Percentiles rank a stretch among this genome's conserved stretches.
Conservation (phyloP, 2,888 invertebrate genomes). For the Chironomus riparius region DNA sequence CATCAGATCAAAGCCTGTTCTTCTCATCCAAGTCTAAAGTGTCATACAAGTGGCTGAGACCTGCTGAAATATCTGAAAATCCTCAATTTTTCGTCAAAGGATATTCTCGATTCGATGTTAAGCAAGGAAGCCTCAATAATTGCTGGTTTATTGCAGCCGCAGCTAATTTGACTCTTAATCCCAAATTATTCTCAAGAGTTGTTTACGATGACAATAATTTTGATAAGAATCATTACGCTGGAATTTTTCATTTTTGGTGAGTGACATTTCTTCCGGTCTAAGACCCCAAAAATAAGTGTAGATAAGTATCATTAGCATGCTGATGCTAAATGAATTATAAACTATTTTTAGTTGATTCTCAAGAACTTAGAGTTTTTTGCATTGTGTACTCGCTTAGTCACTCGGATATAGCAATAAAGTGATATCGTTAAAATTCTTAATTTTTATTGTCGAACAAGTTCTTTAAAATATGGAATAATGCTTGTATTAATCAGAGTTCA, state of each 20-base stretch:
- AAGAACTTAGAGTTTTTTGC: too few species aligned
- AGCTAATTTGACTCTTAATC: slow-evolving; percentile 82
- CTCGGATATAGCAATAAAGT: too few species aligned
- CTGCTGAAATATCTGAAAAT: slow-evolving; percentile 73
- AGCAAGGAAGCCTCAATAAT: slow-evolving; percentile 94
- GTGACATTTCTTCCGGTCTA: not conserved
- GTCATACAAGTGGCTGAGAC: slow-evolving; percentile 85
- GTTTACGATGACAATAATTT: slow-evolving; percentile 95
- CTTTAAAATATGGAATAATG: too few species aligned
- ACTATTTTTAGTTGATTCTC: too few species aligned
- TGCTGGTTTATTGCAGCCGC: slow-evolving; percentile 95
- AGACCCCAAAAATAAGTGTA: too few species aligned
- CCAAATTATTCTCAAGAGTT: slow-evolving; percentile 82
- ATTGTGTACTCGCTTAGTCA: too few species aligned
- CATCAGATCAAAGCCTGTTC: slow-evolving; percentile 69
- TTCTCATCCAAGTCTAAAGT: slow-evolving; percentile 77
- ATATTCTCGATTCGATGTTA: slow-evolving; percentile 93
- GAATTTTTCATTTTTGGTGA: slow-evolving; percentile 87
- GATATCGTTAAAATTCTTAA: too few species aligned
- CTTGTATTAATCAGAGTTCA: too few species aligned
- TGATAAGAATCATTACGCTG: slow-evolving; percentile 77
- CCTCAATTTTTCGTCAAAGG: slow-evolving; percentile 92
- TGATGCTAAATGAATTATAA: too few species aligned
- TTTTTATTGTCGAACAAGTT: too few species aligned
- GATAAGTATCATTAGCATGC: too few species aligned